Evolutionary conservation across 92 coral and sea anemone genomes (phyloP).

Genomic region (Metridium senile): DNA sequence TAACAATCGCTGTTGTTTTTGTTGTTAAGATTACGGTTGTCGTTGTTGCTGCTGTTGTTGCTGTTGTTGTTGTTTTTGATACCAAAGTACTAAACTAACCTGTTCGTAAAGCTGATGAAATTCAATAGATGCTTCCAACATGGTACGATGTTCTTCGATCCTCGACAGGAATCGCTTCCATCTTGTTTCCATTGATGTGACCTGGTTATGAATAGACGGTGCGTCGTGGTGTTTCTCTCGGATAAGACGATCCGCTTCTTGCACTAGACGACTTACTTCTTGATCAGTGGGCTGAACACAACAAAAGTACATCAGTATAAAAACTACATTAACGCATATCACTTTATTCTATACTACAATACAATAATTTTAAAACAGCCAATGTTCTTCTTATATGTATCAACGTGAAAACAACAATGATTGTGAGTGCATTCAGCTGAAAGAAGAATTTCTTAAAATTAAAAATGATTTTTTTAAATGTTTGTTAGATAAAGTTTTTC

Average conservation of each 20-base stretch:
- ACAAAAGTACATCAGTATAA: neutral
- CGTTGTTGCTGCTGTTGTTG: neutral
- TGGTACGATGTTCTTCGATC: conserved; percentile 89
- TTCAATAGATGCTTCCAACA: conserved; percentile 95
- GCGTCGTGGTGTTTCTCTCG: conserved; percentile 86
- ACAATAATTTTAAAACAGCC: too few relatives aligned
- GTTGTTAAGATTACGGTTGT: neutral
- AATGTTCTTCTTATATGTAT: too few relatives aligned
- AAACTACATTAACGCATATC: too few relatives aligned
- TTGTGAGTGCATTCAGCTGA: too few relatives aligned
- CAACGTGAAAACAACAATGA: too few relatives aligned
- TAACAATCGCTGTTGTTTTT: neutral
- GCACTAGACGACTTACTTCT: conserved; percentile 71
- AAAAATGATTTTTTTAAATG: too few relatives aligned
- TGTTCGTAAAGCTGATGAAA: conserved; percentile 95
- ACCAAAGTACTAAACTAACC: conserved; percentile 30
- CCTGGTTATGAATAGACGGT: conserved; percentile 76
- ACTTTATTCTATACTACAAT: too few relatives aligned
- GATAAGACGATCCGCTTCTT: conserved; percentile 77
- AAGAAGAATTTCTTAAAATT: too few relatives aligned
- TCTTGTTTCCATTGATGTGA: conserved; percentile 85
- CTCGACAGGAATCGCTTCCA: conserved; percentile 97
- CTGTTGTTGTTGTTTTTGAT: neutral
- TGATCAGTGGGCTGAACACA: conserved; percentile 81
- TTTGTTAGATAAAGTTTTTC: too few relatives aligned